Evolutionary conservation across 2,113 vertebrate genomes (phyloP).

Genomic region (Anas platyrhynchos): DNA sequence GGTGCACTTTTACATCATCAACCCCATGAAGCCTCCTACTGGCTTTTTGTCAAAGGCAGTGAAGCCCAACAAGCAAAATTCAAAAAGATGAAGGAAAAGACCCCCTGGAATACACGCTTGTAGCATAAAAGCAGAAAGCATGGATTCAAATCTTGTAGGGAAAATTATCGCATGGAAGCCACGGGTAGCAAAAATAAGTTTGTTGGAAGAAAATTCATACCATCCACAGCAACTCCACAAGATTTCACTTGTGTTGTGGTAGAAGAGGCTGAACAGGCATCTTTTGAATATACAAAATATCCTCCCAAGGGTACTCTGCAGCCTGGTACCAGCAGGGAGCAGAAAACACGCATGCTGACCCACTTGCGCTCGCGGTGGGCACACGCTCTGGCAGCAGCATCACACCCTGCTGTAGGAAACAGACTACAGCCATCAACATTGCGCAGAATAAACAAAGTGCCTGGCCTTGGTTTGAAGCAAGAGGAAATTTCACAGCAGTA

Average conservation of each 20-base stretch:
- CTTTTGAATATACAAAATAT: neutral
- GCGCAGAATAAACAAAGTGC: neutral
- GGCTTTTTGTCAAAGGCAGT: neutral
- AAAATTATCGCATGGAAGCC: neutral
- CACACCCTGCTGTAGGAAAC: neutral
- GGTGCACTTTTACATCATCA: neutral
- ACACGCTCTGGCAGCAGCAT: neutral
- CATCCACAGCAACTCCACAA: neutral
- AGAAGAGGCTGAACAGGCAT: neutral
- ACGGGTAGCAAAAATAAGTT: neutral
- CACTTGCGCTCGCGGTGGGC: accelerated
- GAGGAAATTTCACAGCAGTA: neutral
- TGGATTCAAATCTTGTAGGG: neutral
- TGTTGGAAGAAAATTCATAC: neutral
- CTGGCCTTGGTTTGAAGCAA: neutral
- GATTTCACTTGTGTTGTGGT: neutral
- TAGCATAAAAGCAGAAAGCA: neutral
- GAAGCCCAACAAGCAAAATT: neutral
- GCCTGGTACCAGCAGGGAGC: neutral
- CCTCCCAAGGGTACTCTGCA: neutral
- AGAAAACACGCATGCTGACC: accelerated
- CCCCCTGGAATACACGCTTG: neutral
- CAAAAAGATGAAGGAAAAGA: neutral
- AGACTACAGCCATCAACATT: neutral
- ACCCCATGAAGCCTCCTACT: neutral